These are phyloP conservation scores for Onychomys arenicola DNA, from an alignment of 2,797 vertebrate species.

Conservation along the genomic window DNA sequence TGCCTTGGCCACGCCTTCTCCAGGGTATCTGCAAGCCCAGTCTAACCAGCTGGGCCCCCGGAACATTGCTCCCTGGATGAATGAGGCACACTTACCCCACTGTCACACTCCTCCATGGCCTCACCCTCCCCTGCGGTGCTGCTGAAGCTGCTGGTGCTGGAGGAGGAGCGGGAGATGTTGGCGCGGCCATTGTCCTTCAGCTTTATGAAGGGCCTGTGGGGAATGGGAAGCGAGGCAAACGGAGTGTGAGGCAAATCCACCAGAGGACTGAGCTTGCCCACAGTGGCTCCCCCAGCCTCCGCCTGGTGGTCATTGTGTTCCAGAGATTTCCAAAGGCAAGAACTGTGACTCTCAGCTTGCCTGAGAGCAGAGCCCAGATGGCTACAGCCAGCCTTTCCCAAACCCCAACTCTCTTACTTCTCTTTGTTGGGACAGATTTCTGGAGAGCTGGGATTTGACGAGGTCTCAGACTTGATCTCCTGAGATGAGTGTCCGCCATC, in stretches of 20 bases:
- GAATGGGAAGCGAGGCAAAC: neutral
- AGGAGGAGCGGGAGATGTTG: slow-evolving; percentile 97
- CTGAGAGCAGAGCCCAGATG: neutral
- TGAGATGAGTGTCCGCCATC: slow-evolving; percentile 93
- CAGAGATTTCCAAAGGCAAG: neutral
- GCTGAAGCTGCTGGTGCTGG: slow-evolving; percentile 99
- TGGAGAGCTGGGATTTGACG: slow-evolving; percentile 97
- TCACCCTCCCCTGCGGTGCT: slow-evolving; percentile 96
- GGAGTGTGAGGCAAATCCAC: rapidly evolving
- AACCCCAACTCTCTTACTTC: slow-evolving; percentile 87
- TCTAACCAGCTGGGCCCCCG: neutral
- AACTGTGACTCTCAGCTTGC: neutral
- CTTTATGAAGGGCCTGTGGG: slow-evolving; percentile 92
- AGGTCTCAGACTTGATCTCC: slow-evolving; percentile 95
- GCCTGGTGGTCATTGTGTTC: neutral
- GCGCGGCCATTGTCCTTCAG: slow-evolving; percentile 94
- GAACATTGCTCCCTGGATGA: neutral
- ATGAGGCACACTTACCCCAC: slow-evolving; percentile 85
- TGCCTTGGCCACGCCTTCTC: neutral
- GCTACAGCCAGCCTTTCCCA: neutral
- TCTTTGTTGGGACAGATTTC: slow-evolving; percentile 98
- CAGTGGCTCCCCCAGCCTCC: rapidly evolving
- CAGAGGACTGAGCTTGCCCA: neutral
- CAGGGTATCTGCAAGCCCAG: neutral
- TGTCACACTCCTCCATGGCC: slow-evolving; percentile 94